A percentile compares a stretch with the other conserved stretches of the same genome.
phyloP scores from a whole-genome alignment of 2,113 vertebrate species.

The Chlamydotis undulata region DNA sequence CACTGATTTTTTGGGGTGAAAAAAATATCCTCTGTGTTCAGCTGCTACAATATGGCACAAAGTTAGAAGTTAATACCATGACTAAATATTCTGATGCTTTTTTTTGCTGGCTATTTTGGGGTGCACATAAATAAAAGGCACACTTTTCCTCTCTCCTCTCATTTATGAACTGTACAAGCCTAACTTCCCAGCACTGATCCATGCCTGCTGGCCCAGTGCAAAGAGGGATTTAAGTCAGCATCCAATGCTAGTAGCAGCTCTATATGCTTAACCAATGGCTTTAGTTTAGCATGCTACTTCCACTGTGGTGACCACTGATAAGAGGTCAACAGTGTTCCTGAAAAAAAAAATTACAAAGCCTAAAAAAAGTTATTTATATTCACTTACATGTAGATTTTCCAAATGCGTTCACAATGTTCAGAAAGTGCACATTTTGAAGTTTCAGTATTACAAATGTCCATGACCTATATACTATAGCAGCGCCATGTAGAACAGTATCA shows the following conservation, averaged over 20 bases:
- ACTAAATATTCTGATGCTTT: not conserved
- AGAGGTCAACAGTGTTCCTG: not conserved
- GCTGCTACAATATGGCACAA: slow-evolving; percentile 30
- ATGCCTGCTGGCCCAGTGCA: slow-evolving; percentile 46
- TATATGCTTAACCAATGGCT: not conserved
- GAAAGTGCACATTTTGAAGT: slow-evolving; percentile 40
- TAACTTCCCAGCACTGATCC: slow-evolving; percentile 31
- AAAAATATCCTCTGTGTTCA: not conserved
- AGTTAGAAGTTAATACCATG: not conserved
- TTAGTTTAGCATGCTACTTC: slow-evolving; percentile 7
- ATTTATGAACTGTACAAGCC: not conserved
- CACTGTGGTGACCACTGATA: not conserved
- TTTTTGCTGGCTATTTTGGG: slow-evolving; percentile 40
- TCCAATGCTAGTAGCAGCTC: slow-evolving; percentile 16
- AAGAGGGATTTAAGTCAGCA: not conserved
- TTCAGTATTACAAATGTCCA: slow-evolving; percentile 6
- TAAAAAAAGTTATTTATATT: not conserved
- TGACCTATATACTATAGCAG: not conserved
- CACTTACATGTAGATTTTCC: not conserved
- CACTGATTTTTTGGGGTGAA: not conserved
- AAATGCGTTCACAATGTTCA: slow-evolving; percentile 10
- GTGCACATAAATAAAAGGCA: slow-evolving; percentile 61
- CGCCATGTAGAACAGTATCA: not conserved
- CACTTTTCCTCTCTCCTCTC: not conserved
- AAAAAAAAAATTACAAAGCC: slow-evolving; percentile 24